Evolutionary conservation across 2,113 vertebrate genomes (phyloP), one percentile per base, ranked within the genome.

Genomic region (Calidris pugnax): DNA sequence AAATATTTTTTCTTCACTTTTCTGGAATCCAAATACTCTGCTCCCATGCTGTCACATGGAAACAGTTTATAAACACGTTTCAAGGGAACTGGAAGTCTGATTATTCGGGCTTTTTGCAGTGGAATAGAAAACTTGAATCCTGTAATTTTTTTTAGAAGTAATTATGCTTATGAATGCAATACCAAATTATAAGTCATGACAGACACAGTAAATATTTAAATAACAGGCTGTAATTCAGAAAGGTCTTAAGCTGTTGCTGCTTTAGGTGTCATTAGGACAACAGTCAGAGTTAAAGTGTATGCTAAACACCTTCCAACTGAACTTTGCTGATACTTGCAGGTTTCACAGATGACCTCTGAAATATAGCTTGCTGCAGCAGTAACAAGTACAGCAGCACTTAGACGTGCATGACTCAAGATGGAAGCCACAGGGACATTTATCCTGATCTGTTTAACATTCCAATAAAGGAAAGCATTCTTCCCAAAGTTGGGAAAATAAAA

Each of bases 351-450:
- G 10, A 67, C 7, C 32, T 45, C 41, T 12, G 12, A 76, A 37
- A 23, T 1, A 9, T 3, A 24, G 35, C 27, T 51, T 37, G 9
- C 35, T 39, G 28, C 7, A 71, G 50, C 35, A 72, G 27, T 39
- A 59, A 10, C 20, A n/a, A 47, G 18, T 18, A 27, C 57, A 73
- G 57, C 13, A 73, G 43, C 50, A 20, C 37, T 47, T 59, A 16
- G 0, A 1, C 11, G 23, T 8, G 9, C 33, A 16, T 15, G 18
- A 51, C 43, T 57, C 63, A 43, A 51, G 48, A 50, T n/a, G 5
- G 32, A 45, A 32, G 16, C 27, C 35, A 56, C 10, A 5, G 41
- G 33, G 23, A 45, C 5, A 76, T 39, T 30, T 43, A 71, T 41
- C 27, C 43, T 45, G 10, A 64, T 39, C 35, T 51, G 35, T 57